Evolutionary conservation across 2,797 vertebrate genomes (phyloP), one percentile per base, ranked within the genome.

Genomic region (Hapalemur alaotrensis): DNA sequence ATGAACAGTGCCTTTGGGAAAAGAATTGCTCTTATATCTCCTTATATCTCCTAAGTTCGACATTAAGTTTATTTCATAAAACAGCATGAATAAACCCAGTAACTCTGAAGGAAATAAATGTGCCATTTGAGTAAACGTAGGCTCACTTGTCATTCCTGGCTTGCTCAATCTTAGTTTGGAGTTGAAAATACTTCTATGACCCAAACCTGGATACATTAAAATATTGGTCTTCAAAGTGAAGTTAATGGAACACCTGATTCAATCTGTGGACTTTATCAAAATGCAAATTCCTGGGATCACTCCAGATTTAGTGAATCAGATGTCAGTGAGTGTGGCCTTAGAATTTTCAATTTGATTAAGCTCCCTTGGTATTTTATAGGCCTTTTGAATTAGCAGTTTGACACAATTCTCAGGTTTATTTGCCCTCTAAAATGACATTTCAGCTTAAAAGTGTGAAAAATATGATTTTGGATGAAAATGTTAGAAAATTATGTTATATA

Each of bases 61-160:
- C 57, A 63, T 67, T 61, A 65, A 86, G 15, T 78, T 95, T 52
- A 89, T 93, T 96, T 97, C 57, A 84, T 78, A 97, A 94, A 92
- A 25, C 48, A 73, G 35, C 69, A 89, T 91, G 78, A 89, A 90
- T 67, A 96, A 96, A 76, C 3, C 20, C 35, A 91, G 89, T 41
- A 84, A 92, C 11, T 86, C 41, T 78, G 75, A 73, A 73, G 81
- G 61, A 96, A 94, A 75, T 95, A 90, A 91, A 88, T 67, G n/a
- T 87, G 14, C 54, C 41, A 2, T 87, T 95, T 76, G 63, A 89
- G 30, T 43, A 91, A 89, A 61, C 1, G 14, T 38, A 41, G 10
- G 46, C 13, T 79, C 63, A 38, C 91, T 48, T 91, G 82, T 91
- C 59, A 85, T 41, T 73, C 38, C 17, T 76, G 38, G 57, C 35